phyloP scores from a whole-genome alignment of 2,113 vertebrate species.

The Crotalus horridus region DNA sequence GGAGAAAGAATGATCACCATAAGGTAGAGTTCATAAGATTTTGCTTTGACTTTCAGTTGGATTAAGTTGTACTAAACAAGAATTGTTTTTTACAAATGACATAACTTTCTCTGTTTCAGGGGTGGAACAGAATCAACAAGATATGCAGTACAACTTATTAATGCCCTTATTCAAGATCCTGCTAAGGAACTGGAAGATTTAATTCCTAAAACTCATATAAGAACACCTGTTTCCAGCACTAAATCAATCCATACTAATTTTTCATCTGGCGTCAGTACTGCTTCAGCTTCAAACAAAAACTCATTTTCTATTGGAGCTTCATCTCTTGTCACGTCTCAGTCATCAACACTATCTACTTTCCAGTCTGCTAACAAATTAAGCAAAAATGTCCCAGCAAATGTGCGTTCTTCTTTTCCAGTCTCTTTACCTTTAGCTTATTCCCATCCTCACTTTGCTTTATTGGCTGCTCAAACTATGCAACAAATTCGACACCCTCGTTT shows the following conservation, averaged over 20 bases:
- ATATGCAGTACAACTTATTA: constrained; percentile 96
- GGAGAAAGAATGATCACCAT: constrained; percentile 99
- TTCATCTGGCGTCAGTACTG: constrained; percentile 80
- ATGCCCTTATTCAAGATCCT: constrained; percentile 97
- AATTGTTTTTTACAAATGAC: constrained; percentile 5
- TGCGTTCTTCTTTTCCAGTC: constrained; percentile 90
- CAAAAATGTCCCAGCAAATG: constrained; percentile 86
- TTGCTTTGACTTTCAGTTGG: background rate
- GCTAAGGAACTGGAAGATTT: constrained; percentile 98
- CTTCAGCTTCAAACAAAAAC: constrained; percentile 81
- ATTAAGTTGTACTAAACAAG: background rate
- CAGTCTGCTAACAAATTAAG: constrained; percentile 85
- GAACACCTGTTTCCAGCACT: constrained; percentile 84
- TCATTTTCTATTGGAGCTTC: constrained; percentile 85
- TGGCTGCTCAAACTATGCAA: constrained; percentile 98
- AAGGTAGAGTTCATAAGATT: constrained; percentile 74
- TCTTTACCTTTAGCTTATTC: constrained; percentile 93
- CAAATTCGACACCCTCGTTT: constrained; percentile 97
- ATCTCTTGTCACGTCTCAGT: constrained; percentile 82
- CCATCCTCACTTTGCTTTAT: constrained; percentile 93
- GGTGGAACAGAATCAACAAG: constrained; percentile 96
- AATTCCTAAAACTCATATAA: constrained; percentile 96
- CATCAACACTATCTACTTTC: constrained; percentile 83
- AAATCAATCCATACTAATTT: constrained; percentile 83
- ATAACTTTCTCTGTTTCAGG: constrained; percentile 68